Conservation (phyloP, 1,140 invertebrate genomes). For the Drosophila malerkotliana region DNA sequence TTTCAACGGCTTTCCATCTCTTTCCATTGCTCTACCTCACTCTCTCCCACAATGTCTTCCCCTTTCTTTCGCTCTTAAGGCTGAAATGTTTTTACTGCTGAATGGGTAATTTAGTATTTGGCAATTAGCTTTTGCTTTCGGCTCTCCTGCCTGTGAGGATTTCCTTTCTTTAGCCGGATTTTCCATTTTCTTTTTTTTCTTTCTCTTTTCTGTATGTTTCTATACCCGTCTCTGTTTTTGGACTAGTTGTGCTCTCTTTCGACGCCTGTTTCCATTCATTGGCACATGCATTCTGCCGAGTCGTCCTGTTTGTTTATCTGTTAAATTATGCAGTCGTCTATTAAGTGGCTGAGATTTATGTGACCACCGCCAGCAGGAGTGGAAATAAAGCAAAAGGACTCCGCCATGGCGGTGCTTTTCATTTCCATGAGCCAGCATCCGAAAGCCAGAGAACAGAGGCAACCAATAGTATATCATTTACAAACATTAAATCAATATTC, state of each 20-base stretch:
- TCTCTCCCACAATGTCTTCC: neutral
- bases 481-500: neutral
- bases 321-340: slow-evolving; percentile 82
- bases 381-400: slow-evolving; percentile 3
- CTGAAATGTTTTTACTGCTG: slow-evolving; percentile 78
- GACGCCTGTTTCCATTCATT: slow-evolving; percentile 36
- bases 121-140: slow-evolving; percentile 81
- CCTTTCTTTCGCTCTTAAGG: slow-evolving; percentile 25
- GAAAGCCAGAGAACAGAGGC: neutral
- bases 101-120: slow-evolving; percentile 82
- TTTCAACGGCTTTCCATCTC: slow-evolving; percentile 39
- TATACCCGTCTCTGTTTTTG: slow-evolving; percentile 6
- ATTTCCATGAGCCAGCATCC: slow-evolving; percentile 23
- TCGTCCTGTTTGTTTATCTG: slow-evolving; percentile 79
- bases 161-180: slow-evolving; percentile 7
- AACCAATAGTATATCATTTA: neutral
- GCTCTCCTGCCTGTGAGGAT: slow-evolving; percentile 20
- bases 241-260: slow-evolving; percentile 15
- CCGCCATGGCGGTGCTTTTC: slow-evolving; percentile 27
- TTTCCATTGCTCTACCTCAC: slow-evolving; percentile 3
- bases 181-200: slow-evolving; percentile 11
- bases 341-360: slow-evolving; percentile 80
- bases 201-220: slow-evolving; percentile 1
- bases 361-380: slow-evolving; percentile 39
- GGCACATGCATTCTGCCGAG: slow-evolving; percentile 50